Conservation (phyloP, 2,888 invertebrate genomes). For the Cerastis rubricosa region DNA sequence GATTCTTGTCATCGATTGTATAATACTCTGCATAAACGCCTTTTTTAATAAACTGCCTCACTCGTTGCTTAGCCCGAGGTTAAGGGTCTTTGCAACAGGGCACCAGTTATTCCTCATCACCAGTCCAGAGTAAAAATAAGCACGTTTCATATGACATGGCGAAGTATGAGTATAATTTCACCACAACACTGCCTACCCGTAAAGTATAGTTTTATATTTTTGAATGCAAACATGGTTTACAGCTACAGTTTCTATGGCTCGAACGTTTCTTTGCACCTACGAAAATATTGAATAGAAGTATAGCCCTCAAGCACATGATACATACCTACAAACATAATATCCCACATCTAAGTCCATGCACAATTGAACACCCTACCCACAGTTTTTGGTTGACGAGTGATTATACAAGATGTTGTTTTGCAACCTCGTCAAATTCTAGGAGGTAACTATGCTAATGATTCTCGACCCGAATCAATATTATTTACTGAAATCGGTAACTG, state of each 20-base stretch:
- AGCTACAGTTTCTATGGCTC: background rate
- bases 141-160: background rate
- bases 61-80: background rate
- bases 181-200: background rate
- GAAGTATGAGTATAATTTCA: background rate
- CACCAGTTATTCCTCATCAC: background rate
- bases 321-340: background rate
- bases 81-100: background rate
- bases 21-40: too few relatives aligned
- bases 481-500: too few relatives aligned
- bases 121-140: background rate
- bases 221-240: background rate
- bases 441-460: too few relatives aligned
- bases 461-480: too few relatives aligned
- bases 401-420: too few relatives aligned
- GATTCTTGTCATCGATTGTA: too few relatives aligned
- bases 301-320: background rate
- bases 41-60: too few relatives aligned
- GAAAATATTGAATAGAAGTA: background rate
- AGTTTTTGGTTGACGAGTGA: constrained; percentile 12
- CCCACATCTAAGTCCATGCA: background rate
- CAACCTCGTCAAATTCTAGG: too few relatives aligned
- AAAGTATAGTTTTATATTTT: background rate
- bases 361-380: background rate
- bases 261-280: background rate